phyloP scores from a whole-genome alignment of 2,113 vertebrate genomes.

The Malurus cyaneus region DNA sequence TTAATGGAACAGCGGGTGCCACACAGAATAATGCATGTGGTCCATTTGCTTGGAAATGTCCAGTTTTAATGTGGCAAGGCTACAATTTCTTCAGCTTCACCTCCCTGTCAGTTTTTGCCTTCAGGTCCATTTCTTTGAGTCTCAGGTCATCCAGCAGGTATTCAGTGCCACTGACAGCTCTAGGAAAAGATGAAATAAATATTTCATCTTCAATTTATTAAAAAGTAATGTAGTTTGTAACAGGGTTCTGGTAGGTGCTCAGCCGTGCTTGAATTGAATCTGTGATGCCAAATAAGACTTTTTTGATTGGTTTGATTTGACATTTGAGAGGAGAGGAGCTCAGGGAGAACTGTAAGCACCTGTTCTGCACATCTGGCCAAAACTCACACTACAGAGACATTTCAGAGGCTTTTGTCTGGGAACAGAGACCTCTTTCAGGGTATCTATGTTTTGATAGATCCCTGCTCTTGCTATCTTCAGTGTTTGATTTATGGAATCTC shows the following conservation, averaged over 20 bases:
- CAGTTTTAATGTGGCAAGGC: neutral
- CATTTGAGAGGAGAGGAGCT: neutral
- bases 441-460: neutral
- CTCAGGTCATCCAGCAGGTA: neutral
- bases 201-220: neutral
- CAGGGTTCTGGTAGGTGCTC: neutral
- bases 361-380: neutral
- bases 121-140: neutral
- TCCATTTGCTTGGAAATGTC: neutral
- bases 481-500: neutral
- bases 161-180: neutral
- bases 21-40: neutral
- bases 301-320: neutral
- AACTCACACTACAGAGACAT: neutral
- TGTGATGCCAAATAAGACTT: neutral
- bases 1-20: constrained; percentile 6
- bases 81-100: neutral
- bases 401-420: neutral
- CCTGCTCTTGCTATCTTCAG: neutral
- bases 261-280: neutral
- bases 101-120: neutral
- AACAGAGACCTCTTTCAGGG: neutral
- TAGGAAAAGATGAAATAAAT: constrained; percentile 33
- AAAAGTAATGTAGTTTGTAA: neutral
- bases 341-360: neutral